These are phyloP conservation scores for Antechinus stuartii DNA, from an alignment of 2,113 vertebrate genomes.

Conservation along the genomic window DNA sequence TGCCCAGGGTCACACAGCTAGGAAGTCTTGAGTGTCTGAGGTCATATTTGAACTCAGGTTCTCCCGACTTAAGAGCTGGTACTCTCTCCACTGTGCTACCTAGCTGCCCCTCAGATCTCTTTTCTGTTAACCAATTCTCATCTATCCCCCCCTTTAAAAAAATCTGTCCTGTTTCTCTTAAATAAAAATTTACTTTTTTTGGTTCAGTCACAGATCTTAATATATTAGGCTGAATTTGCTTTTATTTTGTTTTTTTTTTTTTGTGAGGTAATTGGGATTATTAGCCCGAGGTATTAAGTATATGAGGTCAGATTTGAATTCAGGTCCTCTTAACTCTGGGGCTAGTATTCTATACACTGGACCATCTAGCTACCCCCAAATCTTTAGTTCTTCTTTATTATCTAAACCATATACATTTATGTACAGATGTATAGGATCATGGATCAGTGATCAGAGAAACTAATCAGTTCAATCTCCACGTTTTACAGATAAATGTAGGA, in stretches of 20 bases:
- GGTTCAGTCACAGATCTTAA: not conserved
- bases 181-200: not conserved
- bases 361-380: not conserved
- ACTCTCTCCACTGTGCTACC: too few relatives aligned
- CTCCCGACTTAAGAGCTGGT: too few relatives aligned
- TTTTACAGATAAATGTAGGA: not conserved
- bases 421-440: too few relatives aligned
- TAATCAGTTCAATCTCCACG: not conserved
- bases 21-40: too few relatives aligned
- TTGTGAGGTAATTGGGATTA: too few relatives aligned
- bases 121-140: not conserved
- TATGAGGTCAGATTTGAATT: too few relatives aligned
- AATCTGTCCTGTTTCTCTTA: not conserved
- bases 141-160: not conserved
- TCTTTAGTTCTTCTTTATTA: not conserved
- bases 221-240: not conserved
- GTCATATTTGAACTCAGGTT: too few relatives aligned
- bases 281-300: too few relatives aligned
- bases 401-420: not conserved
- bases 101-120: not conserved
- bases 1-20: too few relatives aligned
- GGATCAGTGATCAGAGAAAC: not conserved
- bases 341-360: too few relatives aligned
- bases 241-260: not conserved
- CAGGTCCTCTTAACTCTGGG: too few relatives aligned